Percentiles rank a stretch among this genome's conserved stretches.
phyloP scores from a whole-genome alignment of 2,888 invertebrate species.

The Creontiades dilutus region DNA sequence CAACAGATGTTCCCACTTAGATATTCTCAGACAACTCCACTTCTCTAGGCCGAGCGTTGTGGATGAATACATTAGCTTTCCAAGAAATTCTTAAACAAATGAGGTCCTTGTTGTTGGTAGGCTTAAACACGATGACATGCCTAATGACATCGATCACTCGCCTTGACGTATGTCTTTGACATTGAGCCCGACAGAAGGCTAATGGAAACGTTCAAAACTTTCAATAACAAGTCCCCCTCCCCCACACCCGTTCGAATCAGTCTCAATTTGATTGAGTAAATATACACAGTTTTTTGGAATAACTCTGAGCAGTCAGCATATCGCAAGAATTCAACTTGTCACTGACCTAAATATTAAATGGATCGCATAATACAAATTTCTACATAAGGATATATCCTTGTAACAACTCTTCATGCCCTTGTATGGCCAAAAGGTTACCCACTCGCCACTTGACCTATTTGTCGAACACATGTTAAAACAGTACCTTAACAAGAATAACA shows the following conservation, averaged over 20 bases:
- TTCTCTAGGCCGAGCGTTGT: too few species aligned
- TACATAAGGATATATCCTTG: constrained; percentile 44
- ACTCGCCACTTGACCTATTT: constrained; percentile 55
- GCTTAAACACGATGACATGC: background rate
- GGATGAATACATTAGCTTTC: background rate
- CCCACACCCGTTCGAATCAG: too few species aligned
- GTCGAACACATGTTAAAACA: background rate
- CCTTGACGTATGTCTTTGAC: constrained; percentile 12
- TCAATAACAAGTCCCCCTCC: too few species aligned
- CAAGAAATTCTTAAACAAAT: background rate
- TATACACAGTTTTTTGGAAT: too few species aligned
- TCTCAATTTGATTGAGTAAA: too few species aligned
- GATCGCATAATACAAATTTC: background rate
- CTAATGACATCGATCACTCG: constrained; percentile 17
- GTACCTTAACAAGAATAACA: background rate
- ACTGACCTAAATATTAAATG: background rate
- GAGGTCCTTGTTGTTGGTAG: background rate
- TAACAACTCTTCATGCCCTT: constrained; percentile 42
- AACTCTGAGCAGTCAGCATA: too few species aligned
- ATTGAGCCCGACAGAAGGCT: constrained; percentile 6
- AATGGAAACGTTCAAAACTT: background rate
- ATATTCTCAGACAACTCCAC: too few species aligned
- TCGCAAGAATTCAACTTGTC: too few species aligned
- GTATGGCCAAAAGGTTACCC: constrained; percentile 57
- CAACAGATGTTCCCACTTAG: too few species aligned